These are phyloP conservation scores for Lepidostoma basale DNA, from an alignment of 1,140 invertebrate species.

Conservation along the genomic window DNA sequence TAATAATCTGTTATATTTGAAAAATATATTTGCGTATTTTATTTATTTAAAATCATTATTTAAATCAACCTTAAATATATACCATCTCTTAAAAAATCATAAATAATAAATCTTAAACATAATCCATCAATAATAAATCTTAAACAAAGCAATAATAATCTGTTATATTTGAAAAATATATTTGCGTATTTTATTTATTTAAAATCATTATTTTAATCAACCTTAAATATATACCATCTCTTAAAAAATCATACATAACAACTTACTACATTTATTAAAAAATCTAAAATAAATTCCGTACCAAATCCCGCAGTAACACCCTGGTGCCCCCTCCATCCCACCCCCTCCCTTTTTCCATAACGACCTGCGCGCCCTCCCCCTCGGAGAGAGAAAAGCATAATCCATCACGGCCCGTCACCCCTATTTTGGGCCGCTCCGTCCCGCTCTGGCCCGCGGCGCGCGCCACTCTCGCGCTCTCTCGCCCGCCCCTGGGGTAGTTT, in stretches of 20 bases:
- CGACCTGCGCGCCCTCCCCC: constrained; percentile 63
- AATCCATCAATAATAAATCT: no score
- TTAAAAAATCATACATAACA: background rate
- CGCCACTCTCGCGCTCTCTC: constrained; percentile 49
- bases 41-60: no score
- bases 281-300: constrained; percentile 11
- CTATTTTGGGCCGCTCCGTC: constrained; percentile 58
- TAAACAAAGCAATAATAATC: no score
- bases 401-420: constrained; percentile 65
- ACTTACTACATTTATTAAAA: background rate
- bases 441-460: constrained; percentile 46
- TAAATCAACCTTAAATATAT: no score
- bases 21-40: no score
- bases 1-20: no score
- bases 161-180: no score
- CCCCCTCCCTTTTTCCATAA: constrained; percentile 62
- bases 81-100: background rate
- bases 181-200: no score
- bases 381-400: constrained; percentile 63
- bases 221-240: no score
- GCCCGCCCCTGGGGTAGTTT: constrained; percentile 62
- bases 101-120: no score
- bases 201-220: no score
- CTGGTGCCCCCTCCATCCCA: background rate
- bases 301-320: constrained; percentile 5